Percentiles rank a stretch among this genome's conserved stretches.
Conservation (phyloP, 1,140 invertebrate species). For the Lordiphosa collinella region DNA sequence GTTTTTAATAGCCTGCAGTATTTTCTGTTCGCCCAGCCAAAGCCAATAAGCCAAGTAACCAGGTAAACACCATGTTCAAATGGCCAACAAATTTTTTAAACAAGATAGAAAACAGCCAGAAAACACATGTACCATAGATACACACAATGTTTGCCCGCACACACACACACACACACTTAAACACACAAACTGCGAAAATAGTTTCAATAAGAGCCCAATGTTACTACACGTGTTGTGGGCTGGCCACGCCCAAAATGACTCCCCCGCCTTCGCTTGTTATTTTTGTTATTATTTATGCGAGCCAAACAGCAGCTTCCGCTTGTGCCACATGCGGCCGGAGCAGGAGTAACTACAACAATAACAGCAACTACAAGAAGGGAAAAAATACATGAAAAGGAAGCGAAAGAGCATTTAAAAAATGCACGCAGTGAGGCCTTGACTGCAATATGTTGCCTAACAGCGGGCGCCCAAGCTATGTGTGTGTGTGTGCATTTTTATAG, state of each 20-base stretch:
- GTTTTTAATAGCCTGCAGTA: too few species aligned
- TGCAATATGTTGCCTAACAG: conserved; percentile 76
- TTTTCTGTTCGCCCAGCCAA: conserved; percentile 6
- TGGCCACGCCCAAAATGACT: conserved; percentile 38
- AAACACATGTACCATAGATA: conserved; percentile 49
- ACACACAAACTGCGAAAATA: conserved; percentile 50
- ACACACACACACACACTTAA: conserved; percentile 27
- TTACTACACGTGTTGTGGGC: conserved; percentile 66
- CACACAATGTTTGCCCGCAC: conserved; percentile 15
- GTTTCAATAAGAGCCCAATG: conserved; percentile 57
- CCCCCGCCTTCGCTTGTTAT: conserved; percentile 7
- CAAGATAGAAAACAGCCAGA: conserved; percentile 45
- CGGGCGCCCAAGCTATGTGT: conserved; percentile 22
- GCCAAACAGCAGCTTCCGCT: conserved; percentile 74
- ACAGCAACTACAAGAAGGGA: conserved; percentile 6
- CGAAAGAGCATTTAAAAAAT: conserved; percentile 67
- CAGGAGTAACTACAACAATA: conserved; percentile 23
- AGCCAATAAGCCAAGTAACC: conserved; percentile 58
- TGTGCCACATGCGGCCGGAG: conserved; percentile 67
- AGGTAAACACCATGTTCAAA: conserved; percentile 59
- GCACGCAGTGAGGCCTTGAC: conserved; percentile 72
- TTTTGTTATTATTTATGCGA: conserved; percentile 76
- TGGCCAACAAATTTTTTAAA: conserved; percentile 53
- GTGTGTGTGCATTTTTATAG: conserved; percentile 57
- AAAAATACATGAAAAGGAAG: conserved; percentile 45